Percentiles rank a stretch among this genome's conserved stretches.
Evolutionary conservation across 2,797 vertebrate genomes (phyloP).

Genomic region (Xenops minutus): DNA sequence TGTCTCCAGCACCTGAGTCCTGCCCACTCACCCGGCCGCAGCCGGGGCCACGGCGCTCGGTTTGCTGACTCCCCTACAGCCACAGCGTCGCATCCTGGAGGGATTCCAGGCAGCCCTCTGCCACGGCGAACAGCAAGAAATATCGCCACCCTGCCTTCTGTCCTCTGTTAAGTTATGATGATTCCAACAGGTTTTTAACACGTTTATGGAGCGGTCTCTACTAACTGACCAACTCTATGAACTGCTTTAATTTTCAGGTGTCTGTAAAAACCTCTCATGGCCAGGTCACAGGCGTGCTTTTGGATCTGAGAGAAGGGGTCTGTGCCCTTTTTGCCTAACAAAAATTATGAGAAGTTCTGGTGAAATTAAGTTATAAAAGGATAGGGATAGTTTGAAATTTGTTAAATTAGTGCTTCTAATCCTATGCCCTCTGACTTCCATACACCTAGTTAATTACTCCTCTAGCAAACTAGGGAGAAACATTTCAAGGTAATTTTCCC

Average conservation of each 20-base stretch:
- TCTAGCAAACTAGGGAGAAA: background rate
- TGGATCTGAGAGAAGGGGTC: background rate
- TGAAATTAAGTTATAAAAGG: background rate
- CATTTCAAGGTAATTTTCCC: background rate
- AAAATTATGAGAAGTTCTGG: background rate
- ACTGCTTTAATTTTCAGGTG: background rate
- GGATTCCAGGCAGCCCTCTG: background rate
- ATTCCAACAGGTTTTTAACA: background rate
- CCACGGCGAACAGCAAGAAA: background rate
- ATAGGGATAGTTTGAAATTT: background rate
- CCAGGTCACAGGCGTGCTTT: background rate
- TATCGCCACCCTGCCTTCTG: background rate
- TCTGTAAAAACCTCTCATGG: background rate
- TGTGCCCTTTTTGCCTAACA: background rate
- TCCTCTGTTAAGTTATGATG: background rate
- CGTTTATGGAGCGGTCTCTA: background rate
- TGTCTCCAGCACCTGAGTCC: accelerated
- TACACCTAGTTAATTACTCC: background rate
- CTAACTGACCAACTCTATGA: background rate
- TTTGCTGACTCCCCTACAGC: accelerated
- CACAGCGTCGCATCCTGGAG: accelerated
- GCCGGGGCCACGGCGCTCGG: accelerated
- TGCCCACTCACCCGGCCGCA: background rate
- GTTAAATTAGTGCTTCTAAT: background rate
- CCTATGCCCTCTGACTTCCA: background rate